These are phyloP conservation scores for Unio pictorum DNA, from an alignment of 2,888 invertebrate genomes.

Conservation along the genomic window DNA sequence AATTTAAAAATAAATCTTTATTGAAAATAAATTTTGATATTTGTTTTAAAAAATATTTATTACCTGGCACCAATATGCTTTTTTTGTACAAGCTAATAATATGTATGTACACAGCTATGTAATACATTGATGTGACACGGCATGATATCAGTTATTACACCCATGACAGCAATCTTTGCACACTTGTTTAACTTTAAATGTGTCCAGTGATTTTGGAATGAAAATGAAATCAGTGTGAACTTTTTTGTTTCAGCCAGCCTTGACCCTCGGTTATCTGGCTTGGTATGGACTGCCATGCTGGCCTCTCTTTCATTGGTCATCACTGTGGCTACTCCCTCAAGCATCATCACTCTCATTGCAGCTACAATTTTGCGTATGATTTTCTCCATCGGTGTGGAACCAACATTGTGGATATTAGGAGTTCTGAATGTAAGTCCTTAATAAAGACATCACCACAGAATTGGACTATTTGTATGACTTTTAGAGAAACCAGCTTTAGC, in stretches of 20 bases:
- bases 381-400: constrained; percentile 92
- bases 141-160: too few species aligned
- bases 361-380: constrained; percentile 88
- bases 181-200: too few species aligned
- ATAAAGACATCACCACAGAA: background rate
- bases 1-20: too few species aligned
- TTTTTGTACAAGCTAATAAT: too few species aligned
- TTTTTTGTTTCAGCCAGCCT: constrained; percentile 67
- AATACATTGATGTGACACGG: too few species aligned
- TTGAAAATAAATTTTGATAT: too few species aligned
- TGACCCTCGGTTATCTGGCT: constrained; percentile 86
- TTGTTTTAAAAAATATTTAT: too few species aligned
- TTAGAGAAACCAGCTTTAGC: background rate
- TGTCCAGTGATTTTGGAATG: too few species aligned
- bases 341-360: constrained; percentile 70
- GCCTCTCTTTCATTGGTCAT: constrained; percentile 68
- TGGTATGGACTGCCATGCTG: constrained; percentile 78
- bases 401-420: constrained; percentile 89
- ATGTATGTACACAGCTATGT: too few species aligned
- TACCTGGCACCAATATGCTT: too few species aligned
- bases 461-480: background rate
- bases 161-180: too few species aligned
- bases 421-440: constrained; percentile 82
- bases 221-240: constrained; percentile 57
- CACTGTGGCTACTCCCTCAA: constrained; percentile 63